Percentiles rank a stretch among this genome's conserved stretches.
Conservation (phyloP, 2,888 invertebrate genomes). For the Cryptops parisi region DNA sequence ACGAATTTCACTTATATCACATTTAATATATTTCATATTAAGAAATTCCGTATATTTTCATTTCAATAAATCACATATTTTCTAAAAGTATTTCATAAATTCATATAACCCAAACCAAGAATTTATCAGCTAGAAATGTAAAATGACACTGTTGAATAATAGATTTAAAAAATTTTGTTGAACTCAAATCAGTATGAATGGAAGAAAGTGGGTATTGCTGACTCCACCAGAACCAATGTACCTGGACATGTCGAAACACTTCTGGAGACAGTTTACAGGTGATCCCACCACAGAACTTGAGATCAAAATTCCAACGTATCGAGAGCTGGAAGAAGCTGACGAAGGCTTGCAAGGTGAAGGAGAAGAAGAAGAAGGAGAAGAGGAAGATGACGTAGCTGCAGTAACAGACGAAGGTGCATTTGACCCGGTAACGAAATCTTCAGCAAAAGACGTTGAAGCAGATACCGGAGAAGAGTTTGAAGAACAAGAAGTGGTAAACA, state of each 20-base stretch:
- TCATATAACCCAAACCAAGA: no score
- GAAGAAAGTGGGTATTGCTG: conserved; percentile 4
- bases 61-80: no score
- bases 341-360: neutral
- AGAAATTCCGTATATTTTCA: no score
- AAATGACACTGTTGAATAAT: no score
- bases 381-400: neutral
- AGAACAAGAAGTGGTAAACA: neutral
- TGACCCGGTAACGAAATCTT: no score
- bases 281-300: conserved; percentile 6
- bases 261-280: neutral
- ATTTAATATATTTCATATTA: neutral
- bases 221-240: neutral
- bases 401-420: neutral
- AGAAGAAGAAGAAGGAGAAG: neutral
- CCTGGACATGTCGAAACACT: neutral
- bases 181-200: conserved; percentile 1
- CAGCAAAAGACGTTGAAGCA: no score
- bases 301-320: neutral
- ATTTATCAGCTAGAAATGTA: no score
- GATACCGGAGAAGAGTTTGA: neutral
- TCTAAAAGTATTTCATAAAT: no score
- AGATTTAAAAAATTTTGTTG: no score
- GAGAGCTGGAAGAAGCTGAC: neutral
- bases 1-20: no score